Percentiles rank a stretch among this genome's conserved stretches.
Evolutionary conservation across 2,113 vertebrate species (phyloP).

Genomic region (Ameiurus melas): DNA sequence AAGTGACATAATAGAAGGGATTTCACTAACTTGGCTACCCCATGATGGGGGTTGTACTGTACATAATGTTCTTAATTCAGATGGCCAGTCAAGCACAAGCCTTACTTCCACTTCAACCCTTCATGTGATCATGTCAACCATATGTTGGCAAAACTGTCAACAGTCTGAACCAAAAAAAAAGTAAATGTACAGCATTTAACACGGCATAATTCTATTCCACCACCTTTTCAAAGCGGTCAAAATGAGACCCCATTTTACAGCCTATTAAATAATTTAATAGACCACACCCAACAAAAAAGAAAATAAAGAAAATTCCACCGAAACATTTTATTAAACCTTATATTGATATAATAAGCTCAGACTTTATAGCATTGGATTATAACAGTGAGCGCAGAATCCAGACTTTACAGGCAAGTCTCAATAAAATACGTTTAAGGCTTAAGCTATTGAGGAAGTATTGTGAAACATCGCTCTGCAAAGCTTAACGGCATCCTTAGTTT

Average conservation of each 20-base stretch:
- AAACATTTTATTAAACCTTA: neutral
- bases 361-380: neutral
- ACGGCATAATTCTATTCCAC: neutral
- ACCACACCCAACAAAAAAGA: neutral
- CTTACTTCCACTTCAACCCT: conserved; percentile 47
- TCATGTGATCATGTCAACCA: conserved; percentile 19
- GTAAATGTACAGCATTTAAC: neutral
- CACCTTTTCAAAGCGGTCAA: neutral
- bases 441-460: neutral
- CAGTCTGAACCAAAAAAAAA: neutral
- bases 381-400: neutral
- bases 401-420: neutral
- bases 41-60: conserved; percentile 35
- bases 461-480: neutral
- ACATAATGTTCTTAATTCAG: conserved; percentile 50
- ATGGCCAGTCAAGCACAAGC: conserved; percentile 38
- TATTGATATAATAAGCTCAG: neutral
- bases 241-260: neutral
- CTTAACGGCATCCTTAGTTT: neutral
- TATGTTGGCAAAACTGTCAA: conserved; percentile 20
- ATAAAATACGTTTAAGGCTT: neutral
- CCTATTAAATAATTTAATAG: neutral
- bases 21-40: conserved; percentile 19
- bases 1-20: conserved; percentile 41
- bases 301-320: neutral